Percentiles rank a stretch among this genome's conserved stretches.
Conservation (phyloP, 1,140 invertebrate species). For the Hylaeus volcanicus region DNA sequence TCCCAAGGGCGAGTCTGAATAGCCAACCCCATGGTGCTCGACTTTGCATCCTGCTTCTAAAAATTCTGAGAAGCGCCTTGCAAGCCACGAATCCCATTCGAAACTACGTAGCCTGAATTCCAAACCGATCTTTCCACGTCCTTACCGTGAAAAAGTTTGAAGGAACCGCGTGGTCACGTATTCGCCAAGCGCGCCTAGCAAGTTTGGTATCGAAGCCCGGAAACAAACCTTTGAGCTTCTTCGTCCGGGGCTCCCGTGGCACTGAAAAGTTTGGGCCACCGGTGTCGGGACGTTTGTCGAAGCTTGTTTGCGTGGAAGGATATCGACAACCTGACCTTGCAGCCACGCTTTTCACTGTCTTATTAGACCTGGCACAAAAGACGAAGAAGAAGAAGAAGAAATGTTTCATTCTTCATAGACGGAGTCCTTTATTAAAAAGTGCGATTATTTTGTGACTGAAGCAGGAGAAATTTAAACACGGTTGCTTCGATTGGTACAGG, state of each 20-base stretch:
- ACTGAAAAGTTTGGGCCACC: background rate
- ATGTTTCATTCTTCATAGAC: too few relatives aligned
- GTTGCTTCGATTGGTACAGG: too few relatives aligned
- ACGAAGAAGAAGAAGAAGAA: too few relatives aligned
- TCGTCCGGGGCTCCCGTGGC: background rate
- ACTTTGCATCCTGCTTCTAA: constrained; percentile 1
- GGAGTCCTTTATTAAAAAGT: too few relatives aligned
- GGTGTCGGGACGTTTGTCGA: constrained; percentile 12
- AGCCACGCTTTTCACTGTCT: constrained; percentile 17
- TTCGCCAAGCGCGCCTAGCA: constrained; percentile 11
- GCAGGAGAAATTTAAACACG: too few relatives aligned
- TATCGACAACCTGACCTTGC: constrained; percentile 65
- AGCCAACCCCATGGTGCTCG: constrained; percentile 1
- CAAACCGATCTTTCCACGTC: constrained; percentile 1
- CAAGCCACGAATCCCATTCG: background rate
- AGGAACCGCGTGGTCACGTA: constrained; percentile 23
- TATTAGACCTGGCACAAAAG: too few relatives aligned
- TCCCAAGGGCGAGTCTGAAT: background rate
- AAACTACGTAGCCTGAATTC: constrained; percentile 13
- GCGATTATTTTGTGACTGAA: too few relatives aligned
- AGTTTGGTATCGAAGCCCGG: background rate
- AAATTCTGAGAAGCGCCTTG: constrained; percentile 6
- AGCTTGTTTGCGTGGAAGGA: constrained; percentile 47
- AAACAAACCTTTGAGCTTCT: constrained; percentile 5
- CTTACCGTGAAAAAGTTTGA: background rate